phyloP scores from a whole-genome alignment of 2,113 vertebrate genomes.

The Orthonyx spaldingii region DNA sequence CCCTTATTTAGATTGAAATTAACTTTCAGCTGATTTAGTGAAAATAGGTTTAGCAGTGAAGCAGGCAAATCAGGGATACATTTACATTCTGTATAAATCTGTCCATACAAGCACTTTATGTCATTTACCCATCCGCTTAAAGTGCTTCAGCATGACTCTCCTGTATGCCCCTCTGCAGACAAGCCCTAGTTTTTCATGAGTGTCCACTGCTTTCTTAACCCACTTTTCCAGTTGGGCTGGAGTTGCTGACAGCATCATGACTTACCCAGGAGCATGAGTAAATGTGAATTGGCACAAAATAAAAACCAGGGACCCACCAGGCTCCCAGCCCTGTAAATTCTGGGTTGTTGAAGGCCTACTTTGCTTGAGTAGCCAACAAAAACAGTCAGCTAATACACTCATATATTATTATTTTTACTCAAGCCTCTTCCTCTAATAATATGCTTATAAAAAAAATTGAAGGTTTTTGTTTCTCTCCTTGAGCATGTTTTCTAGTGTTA shows the following conservation, averaged over 20 bases:
- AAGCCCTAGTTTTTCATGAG: not conserved
- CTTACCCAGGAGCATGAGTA: conserved; percentile 3
- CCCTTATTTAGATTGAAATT: conserved; percentile 8
- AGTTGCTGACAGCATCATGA: not conserved
- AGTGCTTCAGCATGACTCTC: not conserved
- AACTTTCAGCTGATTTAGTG: conserved; percentile 21
- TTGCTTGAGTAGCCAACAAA: conserved; percentile 35
- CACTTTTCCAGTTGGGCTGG: conserved; percentile 24
- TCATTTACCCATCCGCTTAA: not conserved
- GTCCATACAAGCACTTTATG: not conserved
- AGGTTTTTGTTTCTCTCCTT: not conserved
- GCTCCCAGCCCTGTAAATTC: not conserved
- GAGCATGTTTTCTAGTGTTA: not conserved
- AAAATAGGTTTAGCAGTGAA: conserved; percentile 2
- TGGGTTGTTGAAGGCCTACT: not conserved
- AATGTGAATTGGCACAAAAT: conserved; percentile 17
- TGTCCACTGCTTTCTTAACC: conserved; percentile 26
- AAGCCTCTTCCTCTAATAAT: not conserved
- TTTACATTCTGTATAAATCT: not conserved
- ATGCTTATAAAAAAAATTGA: not conserved
- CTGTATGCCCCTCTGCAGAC: not conserved
- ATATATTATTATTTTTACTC: not conserved
- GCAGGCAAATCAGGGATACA: not conserved
- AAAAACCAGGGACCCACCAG: conserved; percentile 1
- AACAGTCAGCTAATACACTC: not conserved